Percentiles rank a stretch among this genome's conserved stretches.
Conservation (phyloP, 2,113 vertebrate species). For the Cairina moschata region DNA sequence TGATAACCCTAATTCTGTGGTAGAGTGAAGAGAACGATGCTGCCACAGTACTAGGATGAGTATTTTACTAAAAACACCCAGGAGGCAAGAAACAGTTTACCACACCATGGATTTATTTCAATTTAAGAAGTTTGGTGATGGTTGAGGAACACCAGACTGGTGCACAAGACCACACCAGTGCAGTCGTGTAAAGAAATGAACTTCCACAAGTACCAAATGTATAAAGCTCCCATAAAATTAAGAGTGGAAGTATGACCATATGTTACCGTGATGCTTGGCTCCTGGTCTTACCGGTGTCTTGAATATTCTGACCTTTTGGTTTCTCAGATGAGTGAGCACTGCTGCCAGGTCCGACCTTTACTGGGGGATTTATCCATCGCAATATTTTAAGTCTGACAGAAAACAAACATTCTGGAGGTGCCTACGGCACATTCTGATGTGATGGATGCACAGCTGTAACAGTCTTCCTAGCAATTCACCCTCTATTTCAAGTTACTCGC, state of each 20-base stretch:
- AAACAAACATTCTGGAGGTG: constrained; percentile 27
- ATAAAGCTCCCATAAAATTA: constrained; percentile 47
- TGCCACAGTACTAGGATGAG: not conserved
- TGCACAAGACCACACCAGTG: not conserved
- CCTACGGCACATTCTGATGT: constrained; percentile 19
- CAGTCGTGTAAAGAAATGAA: constrained; percentile 1
- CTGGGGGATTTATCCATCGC: constrained; percentile 77
- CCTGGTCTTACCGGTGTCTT: constrained; percentile 23
- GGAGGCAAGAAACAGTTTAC: not conserved
- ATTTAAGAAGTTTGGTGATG: constrained; percentile 9
- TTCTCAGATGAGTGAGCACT: constrained; percentile 80
- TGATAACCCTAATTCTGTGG: not conserved
- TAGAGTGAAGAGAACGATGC: not conserved
- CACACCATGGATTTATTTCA: not conserved
- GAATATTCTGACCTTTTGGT: constrained; percentile 85
- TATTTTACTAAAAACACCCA: not conserved
- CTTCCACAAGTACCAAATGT: constrained; percentile 59
- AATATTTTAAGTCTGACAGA: constrained; percentile 2
- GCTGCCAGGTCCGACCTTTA: constrained; percentile 83
- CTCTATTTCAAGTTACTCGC: not conserved
- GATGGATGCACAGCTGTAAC: not conserved
- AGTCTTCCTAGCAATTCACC: not conserved
- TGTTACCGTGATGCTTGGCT: not conserved
- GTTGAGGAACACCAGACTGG: not conserved
- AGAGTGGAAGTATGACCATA: not conserved